Evolutionary conservation across 2,797 vertebrate genomes (phyloP).

Genomic region (Sciurus vulgaris): DNA sequence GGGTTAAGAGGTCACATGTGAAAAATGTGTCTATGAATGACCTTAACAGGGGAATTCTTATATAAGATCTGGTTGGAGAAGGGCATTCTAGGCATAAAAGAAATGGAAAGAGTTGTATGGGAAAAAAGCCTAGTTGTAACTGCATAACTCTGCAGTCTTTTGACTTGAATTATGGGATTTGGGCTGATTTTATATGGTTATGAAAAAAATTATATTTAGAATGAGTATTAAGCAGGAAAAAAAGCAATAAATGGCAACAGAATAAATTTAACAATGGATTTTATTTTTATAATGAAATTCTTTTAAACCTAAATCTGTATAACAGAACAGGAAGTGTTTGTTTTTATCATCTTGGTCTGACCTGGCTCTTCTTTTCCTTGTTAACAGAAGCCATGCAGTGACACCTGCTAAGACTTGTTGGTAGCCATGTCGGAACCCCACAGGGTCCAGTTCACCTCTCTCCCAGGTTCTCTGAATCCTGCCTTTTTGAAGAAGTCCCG

Average conservation of each 20-base stretch:
- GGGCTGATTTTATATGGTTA: background rate
- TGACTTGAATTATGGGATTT: background rate
- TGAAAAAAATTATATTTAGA: background rate
- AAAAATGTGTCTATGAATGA: background rate
- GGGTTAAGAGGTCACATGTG: constrained; percentile 12
- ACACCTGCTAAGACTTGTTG: constrained; percentile 75
- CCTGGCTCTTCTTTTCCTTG: constrained; percentile 48
- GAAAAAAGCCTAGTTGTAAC: background rate
- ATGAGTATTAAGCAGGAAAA: background rate
- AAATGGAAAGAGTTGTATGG: background rate
- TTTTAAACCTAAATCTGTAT: constrained; percentile 52
- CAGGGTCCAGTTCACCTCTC: constrained; percentile 91
- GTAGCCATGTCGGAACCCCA: constrained; percentile 93
- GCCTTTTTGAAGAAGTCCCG: constrained; percentile 85
- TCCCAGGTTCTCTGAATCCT: constrained; percentile 86
- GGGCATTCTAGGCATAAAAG: background rate
- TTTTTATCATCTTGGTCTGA: constrained; percentile 65
- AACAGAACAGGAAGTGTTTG: constrained; percentile 15
- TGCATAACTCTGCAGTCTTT: background rate
- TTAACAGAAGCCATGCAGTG: constrained; percentile 85
- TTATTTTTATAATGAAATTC: constrained; percentile 28
- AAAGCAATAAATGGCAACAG: background rate
- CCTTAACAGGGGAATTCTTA: background rate
- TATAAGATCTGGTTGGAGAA: background rate
- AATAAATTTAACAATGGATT: constrained; percentile 27